These are phyloP conservation scores for Bradypodion ventrale DNA, from an alignment of 2,797 vertebrate species.

Conservation along the genomic window DNA sequence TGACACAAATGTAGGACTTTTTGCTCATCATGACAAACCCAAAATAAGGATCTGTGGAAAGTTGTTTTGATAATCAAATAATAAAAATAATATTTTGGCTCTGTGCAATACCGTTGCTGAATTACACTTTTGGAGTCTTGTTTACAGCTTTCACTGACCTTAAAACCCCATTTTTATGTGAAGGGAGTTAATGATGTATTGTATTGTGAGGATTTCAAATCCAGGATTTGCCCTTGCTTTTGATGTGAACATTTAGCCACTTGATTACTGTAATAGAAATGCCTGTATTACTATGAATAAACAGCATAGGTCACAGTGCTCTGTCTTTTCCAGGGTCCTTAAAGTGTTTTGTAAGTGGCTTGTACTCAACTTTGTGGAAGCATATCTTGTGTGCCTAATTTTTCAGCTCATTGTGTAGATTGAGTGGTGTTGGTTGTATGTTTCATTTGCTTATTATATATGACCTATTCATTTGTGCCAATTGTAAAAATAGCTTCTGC, in stretches of 20 bases:
- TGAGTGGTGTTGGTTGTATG: background rate
- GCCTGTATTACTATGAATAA: background rate
- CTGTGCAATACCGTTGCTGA: background rate
- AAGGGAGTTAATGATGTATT: background rate
- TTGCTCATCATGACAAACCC: no score
- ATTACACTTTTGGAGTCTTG: background rate
- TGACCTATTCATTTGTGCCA: background rate
- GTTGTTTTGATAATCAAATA: no score
- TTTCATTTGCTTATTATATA: constrained; percentile 14
- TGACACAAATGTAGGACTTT: no score
- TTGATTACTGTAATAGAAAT: background rate
- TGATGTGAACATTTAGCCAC: background rate
- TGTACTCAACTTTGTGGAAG: background rate
- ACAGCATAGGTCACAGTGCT: background rate
- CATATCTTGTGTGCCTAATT: background rate
- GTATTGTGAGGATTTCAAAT: background rate
- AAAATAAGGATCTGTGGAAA: no score
- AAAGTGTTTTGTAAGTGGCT: background rate
- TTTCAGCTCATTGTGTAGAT: background rate
- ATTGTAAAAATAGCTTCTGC: background rate
- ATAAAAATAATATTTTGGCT: background rate
- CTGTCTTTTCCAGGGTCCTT: background rate
- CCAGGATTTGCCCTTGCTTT: background rate
- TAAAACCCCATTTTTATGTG: background rate
- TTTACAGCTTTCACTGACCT: background rate